Evolutionary conservation across 2,888 invertebrate species (phyloP).

Genomic region (Blastobasis adustella): DNA sequence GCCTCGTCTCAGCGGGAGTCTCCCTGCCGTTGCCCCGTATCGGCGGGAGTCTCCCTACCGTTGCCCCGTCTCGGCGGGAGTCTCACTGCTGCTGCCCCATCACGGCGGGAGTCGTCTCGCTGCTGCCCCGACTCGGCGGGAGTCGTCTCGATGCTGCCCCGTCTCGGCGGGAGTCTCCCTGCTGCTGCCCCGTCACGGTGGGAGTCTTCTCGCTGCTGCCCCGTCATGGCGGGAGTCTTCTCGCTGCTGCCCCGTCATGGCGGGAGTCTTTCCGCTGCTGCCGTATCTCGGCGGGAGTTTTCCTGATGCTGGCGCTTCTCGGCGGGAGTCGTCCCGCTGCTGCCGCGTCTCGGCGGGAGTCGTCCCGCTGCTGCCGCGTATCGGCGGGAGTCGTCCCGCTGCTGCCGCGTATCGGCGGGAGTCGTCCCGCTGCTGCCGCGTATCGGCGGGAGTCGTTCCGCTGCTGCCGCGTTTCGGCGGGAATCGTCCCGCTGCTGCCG

Average conservation of each 20-base stretch:
- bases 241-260: not conserved
- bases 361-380: not conserved
- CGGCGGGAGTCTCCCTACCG: not conserved
- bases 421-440: not conserved
- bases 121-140: not conserved
- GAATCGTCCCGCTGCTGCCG: not conserved
- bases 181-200: not conserved
- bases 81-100: not conserved
- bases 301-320: not conserved
- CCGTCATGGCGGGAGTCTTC: not conserved
- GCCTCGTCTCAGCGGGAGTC: not conserved
- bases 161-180: not conserved
- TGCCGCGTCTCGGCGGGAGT: not conserved
- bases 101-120: not conserved
- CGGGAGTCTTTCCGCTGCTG: not conserved
- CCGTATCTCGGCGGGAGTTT: not conserved
- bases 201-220: not conserved
- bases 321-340: not conserved
- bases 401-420: not conserved
- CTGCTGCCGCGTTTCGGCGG: no score
- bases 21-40: not conserved
- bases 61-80: not conserved
- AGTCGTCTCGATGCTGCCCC: not conserved
- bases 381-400: not conserved
- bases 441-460: not conserved